These are phyloP conservation scores for Glaucomys volans DNA, from an alignment of 2,113 vertebrate species.

Conservation along the genomic window DNA sequence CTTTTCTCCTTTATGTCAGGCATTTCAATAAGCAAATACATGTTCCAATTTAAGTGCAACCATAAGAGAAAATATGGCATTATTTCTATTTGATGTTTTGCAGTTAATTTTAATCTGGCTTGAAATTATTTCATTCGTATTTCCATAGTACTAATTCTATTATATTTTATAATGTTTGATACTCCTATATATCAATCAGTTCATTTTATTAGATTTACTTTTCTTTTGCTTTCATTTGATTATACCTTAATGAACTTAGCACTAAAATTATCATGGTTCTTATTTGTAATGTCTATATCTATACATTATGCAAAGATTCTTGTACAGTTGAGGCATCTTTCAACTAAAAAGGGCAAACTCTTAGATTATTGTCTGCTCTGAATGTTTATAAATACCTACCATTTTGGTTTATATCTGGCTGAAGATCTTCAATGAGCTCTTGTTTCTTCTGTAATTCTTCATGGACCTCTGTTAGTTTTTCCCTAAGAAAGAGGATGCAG, in stretches of 20 bases:
- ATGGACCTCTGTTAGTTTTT: slow-evolving; percentile 96
- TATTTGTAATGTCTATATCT: not conserved
- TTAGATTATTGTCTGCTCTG: not conserved
- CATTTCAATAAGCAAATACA: slow-evolving; percentile 44
- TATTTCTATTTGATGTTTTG: not conserved
- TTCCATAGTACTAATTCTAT: slow-evolving; percentile 44
- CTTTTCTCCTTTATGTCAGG: not conserved
- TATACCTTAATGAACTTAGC: not conserved
- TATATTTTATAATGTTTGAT: slow-evolving; percentile 71
- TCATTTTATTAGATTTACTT: slow-evolving; percentile 16
- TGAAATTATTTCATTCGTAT: slow-evolving; percentile 43
- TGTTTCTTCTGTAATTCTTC: slow-evolving; percentile 98
- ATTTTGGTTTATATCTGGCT: slow-evolving; percentile 93
- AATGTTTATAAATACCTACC: slow-evolving; percentile 82
- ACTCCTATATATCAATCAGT: slow-evolving; percentile 71
- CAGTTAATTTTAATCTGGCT: slow-evolving; percentile 54
- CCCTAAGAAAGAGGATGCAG: slow-evolving; percentile 87
- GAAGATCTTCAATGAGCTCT: slow-evolving; percentile 95
- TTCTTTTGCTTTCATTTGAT: slow-evolving; percentile 36
- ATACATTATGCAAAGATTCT: not conserved
- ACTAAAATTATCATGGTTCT: slow-evolving; percentile 36
- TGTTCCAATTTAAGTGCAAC: not conserved
- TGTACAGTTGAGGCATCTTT: not conserved
- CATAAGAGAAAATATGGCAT: slow-evolving; percentile 28
- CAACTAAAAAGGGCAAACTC: not conserved